These are phyloP conservation scores for Harpalus rubripes DNA, from an alignment of 2,888 invertebrate species.

Conservation along the genomic window DNA sequence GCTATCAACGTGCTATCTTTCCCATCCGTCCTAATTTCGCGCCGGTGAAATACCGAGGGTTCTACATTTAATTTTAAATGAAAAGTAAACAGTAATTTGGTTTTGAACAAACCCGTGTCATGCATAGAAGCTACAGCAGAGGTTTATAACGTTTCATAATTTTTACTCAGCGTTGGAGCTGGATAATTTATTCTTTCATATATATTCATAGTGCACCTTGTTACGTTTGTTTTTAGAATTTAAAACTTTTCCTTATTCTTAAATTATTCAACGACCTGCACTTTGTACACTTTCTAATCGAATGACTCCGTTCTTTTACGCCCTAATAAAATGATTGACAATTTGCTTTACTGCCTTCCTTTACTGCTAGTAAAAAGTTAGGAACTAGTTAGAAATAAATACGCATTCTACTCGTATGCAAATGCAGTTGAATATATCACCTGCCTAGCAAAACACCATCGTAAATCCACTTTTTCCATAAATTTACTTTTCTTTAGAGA, in stretches of 20 bases:
- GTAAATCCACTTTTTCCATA: no score
- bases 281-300: background rate
- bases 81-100: constrained; percentile 63
- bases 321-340: constrained; percentile 3
- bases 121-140: constrained; percentile 29
- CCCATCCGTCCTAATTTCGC: constrained; percentile 52
- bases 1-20: constrained; percentile 30
- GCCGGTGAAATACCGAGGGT: constrained; percentile 46
- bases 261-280: background rate
- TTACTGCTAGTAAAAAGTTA: background rate
- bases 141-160: constrained; percentile 52
- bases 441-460: background rate
- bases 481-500: no score
- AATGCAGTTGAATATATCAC: background rate
- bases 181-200: constrained; percentile 59
- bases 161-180: constrained; percentile 28
- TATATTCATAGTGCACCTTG: constrained; percentile 60
- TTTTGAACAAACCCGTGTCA: constrained; percentile 57
- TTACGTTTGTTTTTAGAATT: constrained; percentile 48
- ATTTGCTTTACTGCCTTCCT: background rate
- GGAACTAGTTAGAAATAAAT: background rate
- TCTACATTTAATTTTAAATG: constrained; percentile 63
- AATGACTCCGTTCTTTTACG: background rate
- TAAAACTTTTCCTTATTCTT: constrained; percentile 7
- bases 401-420: background rate